A percentile compares a stretch with the other conserved stretches of the same genome.
phyloP scores from a whole-genome alignment of 2,113 vertebrate species.

The Grallaria varia region DNA sequence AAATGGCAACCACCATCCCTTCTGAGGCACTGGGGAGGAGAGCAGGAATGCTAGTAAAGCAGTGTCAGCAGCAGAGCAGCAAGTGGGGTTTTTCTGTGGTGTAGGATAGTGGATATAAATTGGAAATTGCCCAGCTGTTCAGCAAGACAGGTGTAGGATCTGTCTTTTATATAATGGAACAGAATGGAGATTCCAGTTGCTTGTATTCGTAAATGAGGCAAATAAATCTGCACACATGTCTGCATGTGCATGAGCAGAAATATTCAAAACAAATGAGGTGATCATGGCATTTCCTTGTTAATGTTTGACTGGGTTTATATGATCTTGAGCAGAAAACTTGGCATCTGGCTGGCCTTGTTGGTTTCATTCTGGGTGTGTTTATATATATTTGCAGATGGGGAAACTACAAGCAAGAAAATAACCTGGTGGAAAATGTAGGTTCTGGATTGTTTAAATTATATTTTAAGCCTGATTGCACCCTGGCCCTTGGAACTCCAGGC shows the following conservation, averaged over 20 bases:
- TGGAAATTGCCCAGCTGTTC: constrained; percentile 72
- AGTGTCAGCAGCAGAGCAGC: constrained; percentile 22
- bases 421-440: constrained; percentile 8
- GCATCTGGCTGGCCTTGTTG: neutral
- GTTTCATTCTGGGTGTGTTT: neutral
- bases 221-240: constrained; percentile 70
- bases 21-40: neutral
- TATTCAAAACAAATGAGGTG: constrained; percentile 52
- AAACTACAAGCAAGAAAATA: neutral
- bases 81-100: constrained; percentile 28
- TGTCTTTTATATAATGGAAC: constrained; percentile 59
- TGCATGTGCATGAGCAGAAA: constrained; percentile 30
- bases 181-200: constrained; percentile 69
- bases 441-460: constrained; percentile 48
- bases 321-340: constrained; percentile 8
- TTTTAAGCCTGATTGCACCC: constrained; percentile 57
- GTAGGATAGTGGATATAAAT: constrained; percentile 58
- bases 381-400: neutral
- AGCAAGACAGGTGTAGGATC: constrained; percentile 67
- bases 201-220: constrained; percentile 55
- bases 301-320: neutral
- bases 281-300: constrained; percentile 5
- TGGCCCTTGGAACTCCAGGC: constrained; percentile 59
- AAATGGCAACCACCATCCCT: neutral
- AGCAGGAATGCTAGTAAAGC: constrained; percentile 25